phyloP scores from a whole-genome alignment of 1,140 invertebrate species.

The Bombus balteatus region DNA sequence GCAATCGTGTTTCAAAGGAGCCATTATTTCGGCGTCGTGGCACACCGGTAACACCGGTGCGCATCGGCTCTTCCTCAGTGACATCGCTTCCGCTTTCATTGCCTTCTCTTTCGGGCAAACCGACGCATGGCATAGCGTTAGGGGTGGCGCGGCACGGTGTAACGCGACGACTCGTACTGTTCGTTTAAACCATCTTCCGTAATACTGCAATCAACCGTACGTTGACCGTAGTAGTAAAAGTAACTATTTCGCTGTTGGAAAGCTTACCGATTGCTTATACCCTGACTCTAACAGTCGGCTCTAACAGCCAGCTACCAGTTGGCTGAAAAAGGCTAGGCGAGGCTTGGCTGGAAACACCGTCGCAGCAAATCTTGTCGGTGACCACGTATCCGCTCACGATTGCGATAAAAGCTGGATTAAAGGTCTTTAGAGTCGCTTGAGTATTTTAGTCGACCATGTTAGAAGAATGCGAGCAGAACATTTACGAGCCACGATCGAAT shows the following conservation, averaged over 20 bases:
- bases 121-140: neutral
- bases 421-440: constrained; percentile 16
- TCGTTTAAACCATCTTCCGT: constrained; percentile 53
- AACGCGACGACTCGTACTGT: neutral
- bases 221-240: constrained; percentile 60
- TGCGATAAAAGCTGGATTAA: constrained; percentile 50
- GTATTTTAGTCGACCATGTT: neutral
- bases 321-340: neutral
- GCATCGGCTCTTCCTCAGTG: neutral
- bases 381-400: constrained; percentile 39
- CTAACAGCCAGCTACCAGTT: no score
- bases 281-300: neutral
- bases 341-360: neutral
- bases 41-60: constrained; percentile 27
- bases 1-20: constrained; percentile 60
- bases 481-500: neutral
- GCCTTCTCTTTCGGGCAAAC: constrained; percentile 30
- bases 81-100: constrained; percentile 20
- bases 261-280: constrained; percentile 45
- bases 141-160: neutral
- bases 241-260: constrained; percentile 56
- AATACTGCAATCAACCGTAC: constrained; percentile 65
- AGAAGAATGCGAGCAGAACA: neutral
- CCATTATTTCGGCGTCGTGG: constrained; percentile 50
- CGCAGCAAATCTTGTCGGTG: constrained; percentile 20